Evolutionary conservation across 2,888 invertebrate genomes (phyloP).

Genomic region (Dichetophora obliterata): DNA sequence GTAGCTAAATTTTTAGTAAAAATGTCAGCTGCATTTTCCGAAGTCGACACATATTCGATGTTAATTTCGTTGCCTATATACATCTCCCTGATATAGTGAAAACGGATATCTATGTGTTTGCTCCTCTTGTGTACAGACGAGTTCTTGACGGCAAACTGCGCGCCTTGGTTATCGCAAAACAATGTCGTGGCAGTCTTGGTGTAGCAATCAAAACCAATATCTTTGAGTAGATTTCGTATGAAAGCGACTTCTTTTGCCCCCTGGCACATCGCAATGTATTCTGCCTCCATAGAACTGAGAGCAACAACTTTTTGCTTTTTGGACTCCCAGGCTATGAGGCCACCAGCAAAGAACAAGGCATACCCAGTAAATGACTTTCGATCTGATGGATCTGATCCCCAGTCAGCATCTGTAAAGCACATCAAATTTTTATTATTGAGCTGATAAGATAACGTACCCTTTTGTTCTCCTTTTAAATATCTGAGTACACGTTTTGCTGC

Average conservation of each 20-base stretch:
- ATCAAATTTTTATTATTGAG: slow-evolving; percentile 16
- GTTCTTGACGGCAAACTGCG: no score
- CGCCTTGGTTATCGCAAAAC: no score
- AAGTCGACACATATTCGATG: no score
- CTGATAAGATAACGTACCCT: slow-evolving; percentile 19
- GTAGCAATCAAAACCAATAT: slow-evolving; percentile 27
- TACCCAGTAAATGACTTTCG: slow-evolving; percentile 40
- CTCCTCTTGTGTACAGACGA: no score
- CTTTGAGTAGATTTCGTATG: slow-evolving; percentile 21
- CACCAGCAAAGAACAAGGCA: slow-evolving; percentile 28
- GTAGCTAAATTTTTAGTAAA: no score
- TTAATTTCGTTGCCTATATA: no score
- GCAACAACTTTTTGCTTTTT: slow-evolving; percentile 31
- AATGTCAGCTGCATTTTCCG: no score
- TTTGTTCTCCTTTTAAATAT: background rate
- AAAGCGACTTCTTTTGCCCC: no score
- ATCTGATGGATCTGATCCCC: no score
- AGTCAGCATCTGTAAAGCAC: slow-evolving; percentile 20
- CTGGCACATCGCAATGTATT: slow-evolving; percentile 33
- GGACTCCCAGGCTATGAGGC: slow-evolving; percentile 27
- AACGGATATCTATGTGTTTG: no score
- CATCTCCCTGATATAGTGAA: no score
- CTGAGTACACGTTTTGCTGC: slow-evolving; percentile 13
- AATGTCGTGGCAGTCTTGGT: background rate
- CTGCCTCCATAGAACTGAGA: slow-evolving; percentile 36